Percentiles rank a stretch among this genome's conserved stretches.
Conservation (phyloP, 2,113 vertebrate species). For the Sakesphorus luctuosus region DNA sequence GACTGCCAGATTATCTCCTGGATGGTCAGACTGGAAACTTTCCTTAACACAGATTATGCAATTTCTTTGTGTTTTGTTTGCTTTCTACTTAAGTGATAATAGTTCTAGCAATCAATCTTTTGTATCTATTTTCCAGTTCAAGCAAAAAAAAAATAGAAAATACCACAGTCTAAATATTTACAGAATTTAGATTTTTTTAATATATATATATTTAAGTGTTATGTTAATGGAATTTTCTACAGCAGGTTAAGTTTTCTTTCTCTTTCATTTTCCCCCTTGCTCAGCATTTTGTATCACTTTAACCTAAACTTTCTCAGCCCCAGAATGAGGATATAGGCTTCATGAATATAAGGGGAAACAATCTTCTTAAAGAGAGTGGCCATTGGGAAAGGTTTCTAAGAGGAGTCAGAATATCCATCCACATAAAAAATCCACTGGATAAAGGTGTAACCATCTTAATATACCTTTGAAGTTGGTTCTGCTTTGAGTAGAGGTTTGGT, state of each 20-base stretch:
- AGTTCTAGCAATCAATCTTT: not conserved
- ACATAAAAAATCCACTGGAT: not conserved
- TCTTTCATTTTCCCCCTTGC: not conserved
- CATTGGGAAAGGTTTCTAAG: not conserved
- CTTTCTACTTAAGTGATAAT: not conserved
- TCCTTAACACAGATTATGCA: not conserved
- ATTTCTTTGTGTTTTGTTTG: not conserved
- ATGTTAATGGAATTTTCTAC: not conserved
- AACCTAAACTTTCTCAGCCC: not conserved
- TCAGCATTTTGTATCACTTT: not conserved
- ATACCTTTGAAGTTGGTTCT: not conserved
- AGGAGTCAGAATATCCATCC: not conserved
- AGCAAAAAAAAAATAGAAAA: not conserved
- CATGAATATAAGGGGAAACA: not conserved
- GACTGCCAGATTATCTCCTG: not conserved
- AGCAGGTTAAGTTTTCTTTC: not conserved
- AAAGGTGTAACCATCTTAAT: not conserved
- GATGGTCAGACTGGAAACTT: not conserved
- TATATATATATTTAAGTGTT: not conserved
- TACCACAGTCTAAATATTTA: not conserved
- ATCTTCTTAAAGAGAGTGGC: not conserved
- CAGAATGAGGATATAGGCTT: not conserved
- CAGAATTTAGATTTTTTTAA: not conserved
- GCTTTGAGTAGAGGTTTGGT: not conserved
- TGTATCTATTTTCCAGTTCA: not conserved